Evolutionary conservation across 2,113 vertebrate genomes (phyloP), one percentile per base, ranked within the genome.

Genomic region (Oceanodroma tethys): DNA sequence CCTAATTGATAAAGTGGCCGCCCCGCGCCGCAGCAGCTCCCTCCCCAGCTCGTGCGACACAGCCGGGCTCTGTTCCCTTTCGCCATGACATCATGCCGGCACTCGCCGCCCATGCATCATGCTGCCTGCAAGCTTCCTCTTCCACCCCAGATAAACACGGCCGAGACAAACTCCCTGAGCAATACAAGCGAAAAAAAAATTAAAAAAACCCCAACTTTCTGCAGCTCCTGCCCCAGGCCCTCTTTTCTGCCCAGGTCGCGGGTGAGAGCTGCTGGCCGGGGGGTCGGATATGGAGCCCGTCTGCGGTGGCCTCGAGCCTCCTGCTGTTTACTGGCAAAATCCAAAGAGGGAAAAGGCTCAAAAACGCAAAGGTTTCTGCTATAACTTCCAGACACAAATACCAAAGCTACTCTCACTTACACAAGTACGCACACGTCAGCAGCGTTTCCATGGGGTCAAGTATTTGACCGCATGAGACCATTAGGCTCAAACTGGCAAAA

Each of bases 1-100:
- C 98, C 98, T 98, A 98, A 98, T 97, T 97, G 98, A 98, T 98
- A 98, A 98, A 88, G 93, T 86, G 36, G 95, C 94, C 3, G 70
- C 94, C 97, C 85, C 9, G 71, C 58, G 60, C 80, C 58, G 7
- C 79, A 59, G 78, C 92, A 80, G 95, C 95, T 97, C 83, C 73
- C 80, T 95, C 97, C 96, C 96, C 92, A 92, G 88, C 88, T 30
- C 20, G 18, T 71, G 96, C 66, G 86, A 96, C 94, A 98, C 97
- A 97, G 96, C 97, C 91, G 7, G 82, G 93, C 96, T 96, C 97
- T 98, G 97, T 98, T 98, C 98, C 84, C 96, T 96, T 93, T 97
- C 32, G 66, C 96, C 89, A 95, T 98, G 98, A 98, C 98, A 97
- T 98, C 98, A 98, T 97, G 97, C 98, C 97, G 42, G 74, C 76